Base-by-base conservation (phyloP, 37 sponge, comb jelly and placozoan species). In the Lycopodina hypogea region DNA sequence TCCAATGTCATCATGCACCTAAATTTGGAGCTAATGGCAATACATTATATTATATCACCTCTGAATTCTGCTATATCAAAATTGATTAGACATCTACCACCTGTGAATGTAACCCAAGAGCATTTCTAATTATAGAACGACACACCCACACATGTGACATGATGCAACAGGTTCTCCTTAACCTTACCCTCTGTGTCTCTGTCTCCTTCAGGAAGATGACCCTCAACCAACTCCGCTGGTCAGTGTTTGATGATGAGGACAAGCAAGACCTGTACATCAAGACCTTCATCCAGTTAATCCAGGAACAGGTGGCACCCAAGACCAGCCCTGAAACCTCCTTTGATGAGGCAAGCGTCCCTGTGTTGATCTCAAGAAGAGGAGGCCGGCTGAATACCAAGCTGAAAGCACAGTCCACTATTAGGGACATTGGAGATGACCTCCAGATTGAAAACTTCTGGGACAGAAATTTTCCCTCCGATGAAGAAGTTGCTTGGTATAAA, bases 371-470 rank as follows among this genome's bases (percentile, higher is more conserved):
- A 33, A 65, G 42, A 26, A 12, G 76, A 21, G 48, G 66, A 29
- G 82, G 34, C 4, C 63, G 82, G 22, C 29, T 81, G 51, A 81
- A 81, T 66, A 81, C 82, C 15, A 81, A 81, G 74, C 74, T 81
- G 18, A 72, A 72, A 2, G 26, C 57, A 0, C 82, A 72, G 41
- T 38, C 45, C 72, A 72, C 73, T 35, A 3, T 62, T n/a, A 42
- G 14, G 29, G 82, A 72, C 6, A 22, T 76, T 8, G 71, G 39
- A 70, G 51, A 57, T 4, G 23, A 32, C 37, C 51, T 23, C 19
- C 79, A 81, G 14, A 73, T 42, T 12, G 82, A 85, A 51, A 83
- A 81, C 34, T 90, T 94, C 75, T 97, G 92, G 92, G 81, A 81
- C 51, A 71, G 87, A 8, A 91, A 87, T 66, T 94, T 93, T 42